These are phyloP conservation scores for Palythoa grandis DNA, from an alignment of 92 coral and sea anemone genomes.

Conservation along the genomic window DNA sequence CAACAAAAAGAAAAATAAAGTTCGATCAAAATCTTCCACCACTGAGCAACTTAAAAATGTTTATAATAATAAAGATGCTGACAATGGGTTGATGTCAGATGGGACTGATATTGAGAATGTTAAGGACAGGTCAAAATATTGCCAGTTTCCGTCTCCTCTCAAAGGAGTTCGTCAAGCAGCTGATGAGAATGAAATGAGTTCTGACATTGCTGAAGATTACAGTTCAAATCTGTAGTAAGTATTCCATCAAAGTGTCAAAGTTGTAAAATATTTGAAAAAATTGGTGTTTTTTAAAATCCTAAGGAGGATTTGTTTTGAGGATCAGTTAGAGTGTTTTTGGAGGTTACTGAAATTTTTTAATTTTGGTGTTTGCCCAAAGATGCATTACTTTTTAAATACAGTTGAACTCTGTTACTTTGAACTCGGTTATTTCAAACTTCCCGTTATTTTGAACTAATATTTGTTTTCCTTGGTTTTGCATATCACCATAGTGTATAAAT, in stretches of 20 bases:
- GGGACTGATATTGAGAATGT: constrained; percentile 56
- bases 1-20: constrained; percentile 60
- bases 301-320: background rate
- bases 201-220: constrained; percentile 62
- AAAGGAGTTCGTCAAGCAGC: constrained; percentile 53
- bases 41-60: constrained; percentile 48
- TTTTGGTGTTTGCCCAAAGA: no score
- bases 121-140: constrained; percentile 81
- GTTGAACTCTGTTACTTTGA: no score
- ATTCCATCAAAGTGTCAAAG: background rate
- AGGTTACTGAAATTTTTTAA: background rate
- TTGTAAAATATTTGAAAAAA: no score
- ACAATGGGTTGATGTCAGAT: constrained; percentile 43
- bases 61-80: background rate
- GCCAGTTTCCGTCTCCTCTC: constrained; percentile 85
- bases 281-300: background rate
- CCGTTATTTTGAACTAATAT: no score
- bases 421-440: no score
- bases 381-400: no score
- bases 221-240: constrained; percentile 67
- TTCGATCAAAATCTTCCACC: constrained; percentile 70
- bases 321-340: no score
- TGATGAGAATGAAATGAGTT: constrained; percentile 59
- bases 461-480: no score
- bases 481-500: no score